Conservation (phyloP, 2,797 vertebrate species). For the Poeciliopsis paucimaculata region DNA sequence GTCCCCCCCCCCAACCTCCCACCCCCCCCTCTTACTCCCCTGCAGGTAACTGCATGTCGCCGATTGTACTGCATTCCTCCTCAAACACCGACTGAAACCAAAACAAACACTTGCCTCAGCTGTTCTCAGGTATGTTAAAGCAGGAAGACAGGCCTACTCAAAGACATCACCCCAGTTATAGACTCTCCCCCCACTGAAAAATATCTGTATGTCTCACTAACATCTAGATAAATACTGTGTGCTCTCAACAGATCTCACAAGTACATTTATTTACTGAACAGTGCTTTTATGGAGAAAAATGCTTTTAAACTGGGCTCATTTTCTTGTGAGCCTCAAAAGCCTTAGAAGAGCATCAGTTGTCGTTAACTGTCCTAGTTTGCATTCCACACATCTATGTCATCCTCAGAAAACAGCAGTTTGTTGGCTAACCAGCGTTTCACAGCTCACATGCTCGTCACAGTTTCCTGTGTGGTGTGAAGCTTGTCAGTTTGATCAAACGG, state of each 20-base stretch:
- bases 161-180: background rate
- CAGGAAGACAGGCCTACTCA: background rate
- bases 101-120: background rate
- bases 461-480: conserved; percentile 79
- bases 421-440: conserved; percentile 56
- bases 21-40: too few species aligned
- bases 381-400: conserved; percentile 54
- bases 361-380: conserved; percentile 11
- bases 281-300: conserved; percentile 1
- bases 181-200: background rate
- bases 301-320: background rate
- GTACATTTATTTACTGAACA: conserved; percentile 21
- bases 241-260: conserved; percentile 8
- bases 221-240: background rate
- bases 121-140: background rate
- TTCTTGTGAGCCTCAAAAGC: background rate
- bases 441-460: conserved; percentile 59
- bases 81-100: background rate
- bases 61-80: background rate
- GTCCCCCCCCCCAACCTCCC: too few species aligned
- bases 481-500: conserved; percentile 58
- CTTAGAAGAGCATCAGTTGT: conserved; percentile 19
- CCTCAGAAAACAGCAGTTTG: conserved; percentile 56
- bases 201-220: background rate
- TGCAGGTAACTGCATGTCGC: background rate